These are phyloP conservation scores for Amblyteles armatorius DNA, from an alignment of 2,888 invertebrate species.

Conservation along the genomic window DNA sequence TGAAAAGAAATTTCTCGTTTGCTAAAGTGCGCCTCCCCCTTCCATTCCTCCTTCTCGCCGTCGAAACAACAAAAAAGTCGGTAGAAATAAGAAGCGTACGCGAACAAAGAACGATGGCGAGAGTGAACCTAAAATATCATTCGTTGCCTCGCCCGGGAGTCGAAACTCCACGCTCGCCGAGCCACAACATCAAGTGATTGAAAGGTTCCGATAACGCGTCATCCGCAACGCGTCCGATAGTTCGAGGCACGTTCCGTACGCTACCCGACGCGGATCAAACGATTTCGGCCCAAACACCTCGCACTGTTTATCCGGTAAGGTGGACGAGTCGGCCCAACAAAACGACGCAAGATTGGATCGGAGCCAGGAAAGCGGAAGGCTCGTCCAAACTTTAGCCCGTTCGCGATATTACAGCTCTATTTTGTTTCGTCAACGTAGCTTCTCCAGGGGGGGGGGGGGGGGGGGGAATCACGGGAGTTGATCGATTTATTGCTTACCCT, in stretches of 20 bases:
- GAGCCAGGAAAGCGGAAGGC: constrained; percentile 60
- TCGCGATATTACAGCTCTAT: not conserved
- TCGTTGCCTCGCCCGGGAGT: not conserved
- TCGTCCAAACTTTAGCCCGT: constrained; percentile 26
- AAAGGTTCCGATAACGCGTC: constrained; percentile 62
- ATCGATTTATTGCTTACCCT: constrained; percentile 3
- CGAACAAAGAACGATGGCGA: not conserved
- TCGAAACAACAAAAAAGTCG: not conserved
- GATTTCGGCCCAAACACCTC: constrained; percentile 76
- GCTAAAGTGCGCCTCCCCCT: constrained; percentile 54
- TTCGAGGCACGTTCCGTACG: constrained; percentile 65
- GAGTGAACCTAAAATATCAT: not conserved
- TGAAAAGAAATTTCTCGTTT: constrained; percentile 62
- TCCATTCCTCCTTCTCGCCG: not conserved
- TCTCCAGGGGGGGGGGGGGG: not conserved
- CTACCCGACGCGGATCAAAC: constrained; percentile 70
- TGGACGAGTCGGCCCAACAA: constrained; percentile 35
- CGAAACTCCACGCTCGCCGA: not conserved
- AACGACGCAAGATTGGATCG: constrained; percentile 71
- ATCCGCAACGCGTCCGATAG: constrained; percentile 55
- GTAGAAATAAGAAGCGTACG: not conserved
- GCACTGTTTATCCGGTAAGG: constrained; percentile 70
- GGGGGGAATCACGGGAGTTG: not conserved
- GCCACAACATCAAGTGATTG: constrained; percentile 62
- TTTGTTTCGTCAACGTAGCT: not conserved